phyloP scores from a whole-genome alignment of 2,888 invertebrate species.

The Lathronympha strigana region DNA sequence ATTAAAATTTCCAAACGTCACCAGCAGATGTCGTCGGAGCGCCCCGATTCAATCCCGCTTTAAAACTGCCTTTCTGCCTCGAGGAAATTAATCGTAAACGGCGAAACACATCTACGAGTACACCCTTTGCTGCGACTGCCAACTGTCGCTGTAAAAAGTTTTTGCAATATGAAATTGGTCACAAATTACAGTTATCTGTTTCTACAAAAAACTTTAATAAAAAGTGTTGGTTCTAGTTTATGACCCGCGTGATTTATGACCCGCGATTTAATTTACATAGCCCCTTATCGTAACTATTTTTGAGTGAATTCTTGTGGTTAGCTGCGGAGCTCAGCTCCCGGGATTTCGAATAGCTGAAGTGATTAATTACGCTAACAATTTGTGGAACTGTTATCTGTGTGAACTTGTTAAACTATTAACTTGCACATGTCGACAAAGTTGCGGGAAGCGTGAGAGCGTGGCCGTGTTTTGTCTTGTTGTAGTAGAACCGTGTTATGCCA shows the following conservation, averaged over 20 bases:
- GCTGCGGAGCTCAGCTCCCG: slow-evolving; percentile 22
- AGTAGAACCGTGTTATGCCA: slow-evolving; percentile 49
- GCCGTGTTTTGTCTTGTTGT: slow-evolving; percentile 54
- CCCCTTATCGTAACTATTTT: slow-evolving; percentile 50
- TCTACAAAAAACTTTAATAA: too few species aligned
- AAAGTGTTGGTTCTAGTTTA: not conserved
- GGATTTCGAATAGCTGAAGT: slow-evolving; percentile 47
- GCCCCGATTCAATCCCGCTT: slow-evolving; percentile 59
- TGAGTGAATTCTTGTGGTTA: slow-evolving; percentile 43
- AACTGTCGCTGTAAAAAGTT: slow-evolving; percentile 7
- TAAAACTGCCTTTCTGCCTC: slow-evolving; percentile 59
- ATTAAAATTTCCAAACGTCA: slow-evolving; percentile 65
- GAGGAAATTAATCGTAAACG: slow-evolving; percentile 58
- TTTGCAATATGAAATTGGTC: not conserved
- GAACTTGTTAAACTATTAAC: slow-evolving; percentile 66
- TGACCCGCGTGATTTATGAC: slow-evolving; percentile 40
- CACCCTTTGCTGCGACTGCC: slow-evolving; percentile 43
- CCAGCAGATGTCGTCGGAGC: slow-evolving; percentile 60
- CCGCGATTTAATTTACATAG: slow-evolving; percentile 47
- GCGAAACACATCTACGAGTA: slow-evolving; percentile 48
- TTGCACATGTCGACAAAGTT: slow-evolving; percentile 62
- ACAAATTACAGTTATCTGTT: not conserved
- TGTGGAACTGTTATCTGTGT: slow-evolving; percentile 58
- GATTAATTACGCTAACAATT: slow-evolving; percentile 66
- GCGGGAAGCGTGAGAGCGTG: slow-evolving; percentile 48